phyloP scores from a whole-genome alignment of 2,888 invertebrate genomes.

The Crematogaster levior region DNA sequence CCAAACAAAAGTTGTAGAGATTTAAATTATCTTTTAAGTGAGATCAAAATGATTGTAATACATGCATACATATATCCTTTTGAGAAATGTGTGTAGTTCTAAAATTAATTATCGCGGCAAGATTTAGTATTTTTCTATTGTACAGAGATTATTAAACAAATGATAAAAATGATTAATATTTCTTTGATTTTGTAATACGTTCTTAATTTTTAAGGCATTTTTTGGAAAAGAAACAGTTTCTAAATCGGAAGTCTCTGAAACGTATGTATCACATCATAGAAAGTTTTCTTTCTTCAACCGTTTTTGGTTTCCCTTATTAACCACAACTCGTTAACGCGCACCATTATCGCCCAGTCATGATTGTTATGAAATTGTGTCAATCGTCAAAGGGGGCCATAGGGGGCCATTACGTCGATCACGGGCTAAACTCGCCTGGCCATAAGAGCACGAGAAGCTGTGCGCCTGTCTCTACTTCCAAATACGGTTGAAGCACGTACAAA shows the following conservation, averaged over 20 bases:
- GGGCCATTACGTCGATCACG: conserved; percentile 51
- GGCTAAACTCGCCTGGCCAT: conserved; percentile 58
- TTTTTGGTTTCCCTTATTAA: conserved; percentile 31
- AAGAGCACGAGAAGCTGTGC: conserved; percentile 49
- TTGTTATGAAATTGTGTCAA: conserved; percentile 52
- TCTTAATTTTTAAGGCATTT: background rate
- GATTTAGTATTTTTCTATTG: background rate
- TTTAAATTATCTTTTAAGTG: no score
- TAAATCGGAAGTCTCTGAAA: background rate
- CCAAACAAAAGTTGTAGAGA: no score
- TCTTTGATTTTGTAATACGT: background rate
- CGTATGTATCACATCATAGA: background rate
- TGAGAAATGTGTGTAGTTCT: background rate
- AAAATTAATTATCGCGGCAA: background rate
- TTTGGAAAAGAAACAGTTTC: background rate
- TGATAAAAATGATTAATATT: background rate
- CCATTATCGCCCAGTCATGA: conserved; percentile 29
- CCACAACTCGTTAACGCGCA: background rate
- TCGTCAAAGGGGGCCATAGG: conserved; percentile 28
- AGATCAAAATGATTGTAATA: no score
- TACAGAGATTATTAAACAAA: background rate
- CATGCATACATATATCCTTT: no score
- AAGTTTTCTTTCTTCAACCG: background rate
- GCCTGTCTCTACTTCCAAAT: conserved; percentile 75
- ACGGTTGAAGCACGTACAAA: conserved; percentile 70